Percentiles rank a stretch among this genome's conserved stretches.
Conservation (phyloP, 1,140 invertebrate genomes). For the Drosophila subobscura region DNA sequence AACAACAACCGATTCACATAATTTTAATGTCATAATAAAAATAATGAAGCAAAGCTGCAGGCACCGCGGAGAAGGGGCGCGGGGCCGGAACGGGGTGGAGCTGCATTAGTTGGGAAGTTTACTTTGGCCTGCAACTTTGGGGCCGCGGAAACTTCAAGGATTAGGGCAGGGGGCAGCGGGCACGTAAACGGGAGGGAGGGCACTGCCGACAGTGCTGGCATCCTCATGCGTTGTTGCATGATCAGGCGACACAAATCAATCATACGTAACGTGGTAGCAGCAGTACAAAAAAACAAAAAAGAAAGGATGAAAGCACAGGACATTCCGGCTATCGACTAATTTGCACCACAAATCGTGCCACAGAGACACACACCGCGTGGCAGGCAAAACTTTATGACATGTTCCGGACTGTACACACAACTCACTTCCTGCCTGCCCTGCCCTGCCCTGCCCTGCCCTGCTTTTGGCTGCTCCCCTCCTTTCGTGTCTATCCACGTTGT, state of each 20-base stretch:
- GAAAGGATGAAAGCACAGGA: background rate
- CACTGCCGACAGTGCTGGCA: too few relatives aligned
- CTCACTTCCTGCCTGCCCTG: constrained; percentile 25
- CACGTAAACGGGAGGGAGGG: background rate
- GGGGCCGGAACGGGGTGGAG: background rate
- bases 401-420: constrained; percentile 19
- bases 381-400: background rate
- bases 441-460: too few relatives aligned
- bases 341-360: constrained; percentile 20
- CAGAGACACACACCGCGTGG: background rate
- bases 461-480: too few relatives aligned
- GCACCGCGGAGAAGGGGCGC: background rate
- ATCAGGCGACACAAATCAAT: constrained; percentile 57
- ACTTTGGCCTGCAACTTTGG: constrained; percentile 13
- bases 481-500: constrained; percentile 22
- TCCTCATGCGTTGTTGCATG: constrained; percentile 52
- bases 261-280: constrained; percentile 23
- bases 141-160: constrained; percentile 22
- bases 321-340: constrained; percentile 27
- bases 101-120: constrained; percentile 44
- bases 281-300: background rate
- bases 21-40: constrained; percentile 82
- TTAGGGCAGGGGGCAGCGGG: constrained; percentile 14
- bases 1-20: constrained; percentile 61
- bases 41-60: constrained; percentile 37